phyloP scores from a whole-genome alignment of 2,888 invertebrate genomes.

The Metallyticus violacea region DNA sequence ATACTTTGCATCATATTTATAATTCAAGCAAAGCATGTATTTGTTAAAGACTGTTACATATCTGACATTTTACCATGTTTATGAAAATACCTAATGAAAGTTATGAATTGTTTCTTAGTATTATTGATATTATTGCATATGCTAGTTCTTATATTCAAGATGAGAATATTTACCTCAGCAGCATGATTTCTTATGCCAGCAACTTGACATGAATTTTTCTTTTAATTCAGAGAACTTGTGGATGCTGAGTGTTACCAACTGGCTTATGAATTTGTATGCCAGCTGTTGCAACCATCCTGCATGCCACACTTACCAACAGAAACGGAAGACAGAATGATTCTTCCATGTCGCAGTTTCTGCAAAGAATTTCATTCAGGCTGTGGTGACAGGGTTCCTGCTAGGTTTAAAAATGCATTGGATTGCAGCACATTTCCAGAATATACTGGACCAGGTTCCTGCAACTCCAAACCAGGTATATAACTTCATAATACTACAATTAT shows the following conservation, averaged over 20 bases:
- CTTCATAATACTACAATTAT: too few species aligned
- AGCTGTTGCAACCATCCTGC: slow-evolving; percentile 80
- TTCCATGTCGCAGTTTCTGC: slow-evolving; percentile 82
- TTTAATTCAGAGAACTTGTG: slow-evolving; percentile 64
- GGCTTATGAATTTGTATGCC: slow-evolving; percentile 87
- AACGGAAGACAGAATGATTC: slow-evolving; percentile 56
- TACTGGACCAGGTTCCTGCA: slow-evolving; percentile 69
- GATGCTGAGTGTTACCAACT: slow-evolving; percentile 87
- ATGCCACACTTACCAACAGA: slow-evolving; percentile 39
- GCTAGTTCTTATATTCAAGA: neutral
- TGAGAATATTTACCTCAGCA: too few species aligned
- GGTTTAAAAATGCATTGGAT: slow-evolving; percentile 69
- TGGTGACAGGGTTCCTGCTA: slow-evolving; percentile 68
- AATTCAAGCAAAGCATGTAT: too few species aligned
- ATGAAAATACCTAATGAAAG: too few species aligned
- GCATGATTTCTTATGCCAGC: neutral
- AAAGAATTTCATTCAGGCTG: slow-evolving; percentile 81
- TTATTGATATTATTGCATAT: too few species aligned
- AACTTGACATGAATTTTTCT: neutral
- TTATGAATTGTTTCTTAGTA: too few species aligned
- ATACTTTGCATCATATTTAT: too few species aligned
- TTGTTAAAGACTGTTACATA: too few species aligned
- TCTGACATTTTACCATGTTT: too few species aligned
- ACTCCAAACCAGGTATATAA: slow-evolving; percentile 67
- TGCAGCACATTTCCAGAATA: slow-evolving; percentile 79